Percentiles rank a stretch among this genome's conserved stretches.
Conservation (phyloP, 1,140 invertebrate genomes). For the Hyposmocoma kahamanoa region DNA sequence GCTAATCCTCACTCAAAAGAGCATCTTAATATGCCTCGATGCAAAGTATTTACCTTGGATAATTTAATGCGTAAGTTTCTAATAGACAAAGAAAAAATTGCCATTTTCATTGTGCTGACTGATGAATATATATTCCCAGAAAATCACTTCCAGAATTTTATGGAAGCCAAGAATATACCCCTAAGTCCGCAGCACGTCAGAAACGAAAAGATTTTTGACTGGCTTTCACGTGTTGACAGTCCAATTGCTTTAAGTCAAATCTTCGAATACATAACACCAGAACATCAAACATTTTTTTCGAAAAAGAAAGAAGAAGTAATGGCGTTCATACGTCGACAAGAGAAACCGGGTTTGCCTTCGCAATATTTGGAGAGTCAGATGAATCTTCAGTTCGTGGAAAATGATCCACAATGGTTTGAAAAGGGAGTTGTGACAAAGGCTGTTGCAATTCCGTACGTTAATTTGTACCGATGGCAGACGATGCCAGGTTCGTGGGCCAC, state of each 20-base stretch:
- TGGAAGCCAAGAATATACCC: slow-evolving; percentile 2
- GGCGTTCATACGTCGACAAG: neutral
- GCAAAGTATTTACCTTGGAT: slow-evolving; percentile 17
- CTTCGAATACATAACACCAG: neutral
- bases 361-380: slow-evolving; percentile 3
- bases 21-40: slow-evolving; percentile 12
- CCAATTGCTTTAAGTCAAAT: neutral
- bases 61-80: slow-evolving; percentile 20
- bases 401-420: slow-evolving; percentile 30
- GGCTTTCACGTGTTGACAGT: slow-evolving; percentile 5
- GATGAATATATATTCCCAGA: slow-evolving; percentile 24
- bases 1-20: slow-evolving; percentile 4
- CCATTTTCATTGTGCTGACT: slow-evolving; percentile 23
- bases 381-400: neutral
- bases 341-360: neutral
- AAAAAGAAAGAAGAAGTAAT: neutral
- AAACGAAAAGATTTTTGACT: slow-evolving; percentile 5
- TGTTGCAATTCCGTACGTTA: slow-evolving; percentile 20
- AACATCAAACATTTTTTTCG: neutral
- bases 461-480: slow-evolving; percentile 19
- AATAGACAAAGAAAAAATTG: slow-evolving; percentile 23
- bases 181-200: neutral
- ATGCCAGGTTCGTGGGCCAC: slow-evolving; percentile 10
- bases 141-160: slow-evolving; percentile 16
- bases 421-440: slow-evolving; percentile 22